Evolutionary conservation across 2,113 vertebrate genomes (phyloP), one percentile per base, ranked within the genome.

Genomic region (Heterotis niloticus): DNA sequence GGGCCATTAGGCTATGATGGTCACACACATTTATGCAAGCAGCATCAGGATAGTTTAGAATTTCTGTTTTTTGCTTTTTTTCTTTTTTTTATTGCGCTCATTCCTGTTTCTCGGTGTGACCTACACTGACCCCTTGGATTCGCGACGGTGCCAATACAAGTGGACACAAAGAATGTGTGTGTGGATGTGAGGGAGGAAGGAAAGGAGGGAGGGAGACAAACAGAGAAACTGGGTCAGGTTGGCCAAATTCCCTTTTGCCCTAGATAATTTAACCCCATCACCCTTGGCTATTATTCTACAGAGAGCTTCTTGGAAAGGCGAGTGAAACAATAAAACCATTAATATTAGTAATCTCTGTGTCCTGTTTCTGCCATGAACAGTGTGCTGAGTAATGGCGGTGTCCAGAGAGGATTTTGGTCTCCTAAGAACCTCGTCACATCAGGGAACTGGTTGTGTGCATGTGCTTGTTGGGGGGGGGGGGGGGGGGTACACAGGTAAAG

Each of bases 221-320:
- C 52, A 78, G 77, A 62, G 77, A 70, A 62, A 70, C 77, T 64
- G 64, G 79, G 62, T 54, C 64, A 78, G 17, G 57, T 64, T 77
- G 83, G 66, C 81, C 74, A 71, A 80, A 79, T 79, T 79, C 81
- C 77, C 78, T 59, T 77, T 62, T 84, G 85, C 67, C 85, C 84
- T 78, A 56, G 75, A 82, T 84, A 84, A 84, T 82, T 85, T 81
- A 86, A 87, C 85, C 84, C 81, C 59, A 82, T 84, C 87, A 83
- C 84, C 85, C 82, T 82, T 84, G 81, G 83, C 84, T 84, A 80
- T 88, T 83, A 85, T 85, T 85, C 77, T 75, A 64, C 82, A 81
- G 79, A 80, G 70, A 74, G 56, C 60, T 77, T 80, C 81, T 81
- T 82, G 83, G 81, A 84, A 78, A 70, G 72, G 79, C 77, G 82